phyloP scores from a whole-genome alignment of 1,140 invertebrate genomes.

The Drosophila serrata region DNA sequence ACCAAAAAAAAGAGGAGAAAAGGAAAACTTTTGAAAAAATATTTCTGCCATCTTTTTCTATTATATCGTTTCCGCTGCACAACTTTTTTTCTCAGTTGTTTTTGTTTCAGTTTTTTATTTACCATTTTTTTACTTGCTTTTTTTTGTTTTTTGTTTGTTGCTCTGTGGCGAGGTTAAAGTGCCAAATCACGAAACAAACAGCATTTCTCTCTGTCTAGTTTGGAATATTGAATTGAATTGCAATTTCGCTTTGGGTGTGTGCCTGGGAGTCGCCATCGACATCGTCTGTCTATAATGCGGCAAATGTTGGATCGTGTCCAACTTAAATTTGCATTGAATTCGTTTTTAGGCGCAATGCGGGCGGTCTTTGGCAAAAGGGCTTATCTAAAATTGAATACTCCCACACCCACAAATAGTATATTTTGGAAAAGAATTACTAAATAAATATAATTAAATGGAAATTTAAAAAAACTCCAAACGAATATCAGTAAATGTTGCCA shows the following conservation, averaged over 20 bases:
- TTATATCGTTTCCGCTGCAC: slow-evolving; percentile 79
- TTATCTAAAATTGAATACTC: slow-evolving; percentile 76
- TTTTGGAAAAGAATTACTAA: background rate
- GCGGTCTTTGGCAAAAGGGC: slow-evolving; percentile 52
- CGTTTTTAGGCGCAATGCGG: slow-evolving; percentile 77
- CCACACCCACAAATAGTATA: slow-evolving; percentile 10
- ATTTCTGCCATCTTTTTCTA: slow-evolving; percentile 79
- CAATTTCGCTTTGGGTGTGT: slow-evolving; percentile 53
- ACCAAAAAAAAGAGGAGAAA: slow-evolving; percentile 26
- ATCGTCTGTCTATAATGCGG: slow-evolving; percentile 68
- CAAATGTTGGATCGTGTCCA: slow-evolving; percentile 75
- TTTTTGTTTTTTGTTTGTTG: slow-evolving; percentile 17
- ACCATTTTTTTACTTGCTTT: slow-evolving; percentile 10
- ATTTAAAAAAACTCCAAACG: background rate
- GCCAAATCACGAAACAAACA: slow-evolving; percentile 68
- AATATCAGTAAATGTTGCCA: background rate
- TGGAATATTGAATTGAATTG: slow-evolving; percentile 76
- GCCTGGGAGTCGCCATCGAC: background rate
- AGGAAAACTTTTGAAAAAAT: slow-evolving; percentile 41
- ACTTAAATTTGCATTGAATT: slow-evolving; percentile 75
- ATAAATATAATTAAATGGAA: background rate
- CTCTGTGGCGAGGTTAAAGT: slow-evolving; percentile 70
- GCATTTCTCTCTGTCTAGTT: slow-evolving; percentile 54
- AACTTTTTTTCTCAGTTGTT: slow-evolving; percentile 63
- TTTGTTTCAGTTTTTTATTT: slow-evolving; percentile 36